Conservation (phyloP, 2,113 vertebrate species). For the Nesogale talazaci region DNA sequence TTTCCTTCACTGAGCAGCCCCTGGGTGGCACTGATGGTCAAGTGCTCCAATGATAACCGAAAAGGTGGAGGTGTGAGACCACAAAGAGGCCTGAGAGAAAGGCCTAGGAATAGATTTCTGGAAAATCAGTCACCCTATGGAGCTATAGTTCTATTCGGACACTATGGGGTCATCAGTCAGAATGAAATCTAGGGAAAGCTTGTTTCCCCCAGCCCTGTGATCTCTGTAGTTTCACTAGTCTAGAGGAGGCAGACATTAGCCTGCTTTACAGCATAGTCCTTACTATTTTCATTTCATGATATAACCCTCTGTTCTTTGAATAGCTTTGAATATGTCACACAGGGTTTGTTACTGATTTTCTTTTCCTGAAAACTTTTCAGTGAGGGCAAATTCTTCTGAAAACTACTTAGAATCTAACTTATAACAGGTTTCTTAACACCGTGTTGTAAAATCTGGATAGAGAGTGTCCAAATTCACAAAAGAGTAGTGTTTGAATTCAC, state of each 20-base stretch:
- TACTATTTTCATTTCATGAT: constrained; percentile 32
- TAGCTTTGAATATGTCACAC: constrained; percentile 27
- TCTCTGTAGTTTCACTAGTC: constrained; percentile 32
- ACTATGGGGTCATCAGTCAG: background rate
- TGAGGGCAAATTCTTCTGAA: constrained; percentile 46
- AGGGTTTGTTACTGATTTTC: constrained; percentile 23
- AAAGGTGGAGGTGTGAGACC: background rate
- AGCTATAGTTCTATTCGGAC: background rate
- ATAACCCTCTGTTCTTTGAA: constrained; percentile 48
- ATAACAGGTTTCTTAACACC: constrained; percentile 57
- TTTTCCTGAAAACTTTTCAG: constrained; percentile 27
- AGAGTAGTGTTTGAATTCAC: constrained; percentile 75
- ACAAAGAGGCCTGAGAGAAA: background rate
- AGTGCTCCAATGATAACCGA: background rate
- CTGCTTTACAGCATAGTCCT: constrained; percentile 1
- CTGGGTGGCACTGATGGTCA: background rate
- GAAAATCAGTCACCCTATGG: background rate
- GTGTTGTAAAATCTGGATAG: constrained; percentile 65
- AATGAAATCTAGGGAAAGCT: background rate
- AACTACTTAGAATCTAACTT: constrained; percentile 61
- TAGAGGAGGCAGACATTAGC: constrained; percentile 27
- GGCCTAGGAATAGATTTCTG: background rate
- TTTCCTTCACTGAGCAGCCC: background rate
- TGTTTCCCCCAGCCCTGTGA: background rate
- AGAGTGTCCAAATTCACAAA: constrained; percentile 72